A percentile compares a stretch with the other conserved stretches of the same genome.
Evolutionary conservation across 2,113 vertebrate genomes (phyloP).

Genomic region (Ceyx margarethae): DNA sequence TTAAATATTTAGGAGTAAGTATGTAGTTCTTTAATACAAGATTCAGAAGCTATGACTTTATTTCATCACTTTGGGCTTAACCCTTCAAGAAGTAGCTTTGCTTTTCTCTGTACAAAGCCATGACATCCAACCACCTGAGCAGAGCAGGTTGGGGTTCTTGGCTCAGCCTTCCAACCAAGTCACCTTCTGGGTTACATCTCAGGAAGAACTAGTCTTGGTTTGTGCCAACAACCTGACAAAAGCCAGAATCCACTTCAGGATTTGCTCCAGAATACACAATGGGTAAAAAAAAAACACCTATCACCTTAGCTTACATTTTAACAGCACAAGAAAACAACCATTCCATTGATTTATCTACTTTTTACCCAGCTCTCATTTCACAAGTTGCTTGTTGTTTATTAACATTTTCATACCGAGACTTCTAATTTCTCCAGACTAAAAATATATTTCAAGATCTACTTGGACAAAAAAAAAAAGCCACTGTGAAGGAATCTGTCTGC

Average conservation of each 20-base stretch:
- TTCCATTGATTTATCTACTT: neutral
- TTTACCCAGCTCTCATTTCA: neutral
- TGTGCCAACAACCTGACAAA: neutral
- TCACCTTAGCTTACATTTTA: neutral
- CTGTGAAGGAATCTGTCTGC: neutral
- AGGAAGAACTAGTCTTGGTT: neutral
- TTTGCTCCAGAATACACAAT: neutral
- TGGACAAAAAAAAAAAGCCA: neutral
- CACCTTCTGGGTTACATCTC: neutral
- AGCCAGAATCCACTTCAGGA: neutral
- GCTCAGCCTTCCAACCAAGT: neutral
- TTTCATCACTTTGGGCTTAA: neutral
- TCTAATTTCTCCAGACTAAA: neutral
- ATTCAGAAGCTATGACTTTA: neutral
- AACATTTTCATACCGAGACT: neutral
- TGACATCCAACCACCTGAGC: neutral
- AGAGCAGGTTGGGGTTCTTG: neutral
- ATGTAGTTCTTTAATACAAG: neutral
- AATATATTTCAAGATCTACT: conserved; percentile 11
- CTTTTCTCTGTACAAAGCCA: neutral
- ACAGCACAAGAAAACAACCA: neutral
- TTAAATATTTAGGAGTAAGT: neutral
- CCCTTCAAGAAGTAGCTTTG: neutral
- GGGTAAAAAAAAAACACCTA: neutral
- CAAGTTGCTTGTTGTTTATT: neutral